Evolutionary conservation across 1,140 invertebrate species (phyloP).

Genomic region (Phenacoccus solenopsis): DNA sequence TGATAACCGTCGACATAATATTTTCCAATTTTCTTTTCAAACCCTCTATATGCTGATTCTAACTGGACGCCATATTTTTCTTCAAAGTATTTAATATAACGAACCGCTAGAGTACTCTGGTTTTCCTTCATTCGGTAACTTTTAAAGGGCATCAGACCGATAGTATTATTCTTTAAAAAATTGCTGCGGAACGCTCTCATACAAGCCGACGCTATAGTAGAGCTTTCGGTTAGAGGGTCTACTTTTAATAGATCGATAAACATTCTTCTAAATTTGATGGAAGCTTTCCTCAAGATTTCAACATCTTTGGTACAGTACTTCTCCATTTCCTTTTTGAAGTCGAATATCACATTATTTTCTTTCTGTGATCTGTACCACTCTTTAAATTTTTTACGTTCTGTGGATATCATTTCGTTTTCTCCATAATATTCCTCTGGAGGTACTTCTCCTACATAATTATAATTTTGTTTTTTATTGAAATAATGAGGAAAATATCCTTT

Average conservation of each 20-base stretch:
- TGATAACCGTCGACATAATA: background rate
- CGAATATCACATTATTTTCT: constrained; percentile 22
- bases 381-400: constrained; percentile 19
- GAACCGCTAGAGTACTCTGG: constrained; percentile 10
- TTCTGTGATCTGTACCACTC: constrained; percentile 23
- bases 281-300: constrained; percentile 28
- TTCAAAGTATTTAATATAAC: constrained; percentile 17
- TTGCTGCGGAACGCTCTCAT: background rate
- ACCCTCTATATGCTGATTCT: constrained; percentile 3
- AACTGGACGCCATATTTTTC: constrained; percentile 8
- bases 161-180: constrained; percentile 14
- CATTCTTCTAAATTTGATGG: constrained; percentile 28
- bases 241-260: constrained; percentile 14
- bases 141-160: constrained; percentile 13
- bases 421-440: constrained; percentile 22
- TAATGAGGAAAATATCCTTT: constrained; percentile 28
- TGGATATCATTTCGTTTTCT: constrained; percentile 21
- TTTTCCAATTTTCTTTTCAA: background rate
- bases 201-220: constrained; percentile 22
- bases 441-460: constrained; percentile 24
- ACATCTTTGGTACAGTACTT: constrained; percentile 26
- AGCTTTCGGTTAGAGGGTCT: constrained; percentile 18
- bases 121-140: constrained; percentile 19
- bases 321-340: constrained; percentile 25
- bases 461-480: constrained; percentile 25